Evolutionary conservation across 1,140 invertebrate genomes (phyloP), one percentile per base, ranked within the genome.

Genomic region (Lycorma delicatula): DNA sequence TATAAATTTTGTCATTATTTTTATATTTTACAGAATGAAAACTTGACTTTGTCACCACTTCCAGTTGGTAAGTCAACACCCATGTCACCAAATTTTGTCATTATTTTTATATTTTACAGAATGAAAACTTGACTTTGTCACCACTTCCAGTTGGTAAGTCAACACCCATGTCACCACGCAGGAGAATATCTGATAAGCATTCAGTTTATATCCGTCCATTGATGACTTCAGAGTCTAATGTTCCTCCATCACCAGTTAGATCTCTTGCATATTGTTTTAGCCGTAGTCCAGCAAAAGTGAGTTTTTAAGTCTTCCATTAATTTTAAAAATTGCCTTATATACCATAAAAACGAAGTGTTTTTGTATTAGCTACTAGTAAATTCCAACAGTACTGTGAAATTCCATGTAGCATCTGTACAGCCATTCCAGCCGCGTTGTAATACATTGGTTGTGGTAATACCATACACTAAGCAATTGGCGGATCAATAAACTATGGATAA

Each of bases 261-360:
- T 81, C 82, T 59, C 75, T 91, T 60, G 85, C 83, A 46, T 97
- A 94, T 73, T 84, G 83, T 61, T 93, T 97, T 70, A 89, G 85
- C 70, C 80, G 84, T 54, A 96, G 92, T 75, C 91, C 93, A 13
- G 87, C 89, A 12, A 56, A 93, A 81, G 89, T 92, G 76, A 69
- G 66, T 66, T 36, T 27, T 29, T 52, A 3, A 18, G 13, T 18
- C n/a, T 51, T 13, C n/a, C n/a, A 11, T 27, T 27, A 34, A 23
- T 54, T 58, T 38, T 60, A 51, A 59, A 63, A 56, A n/a, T 51
- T 57, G n/a, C n/a, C 44, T 28, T 34, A 25, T 47, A n/a, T 28
- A 25, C 31, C 23, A 31, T 53, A 56, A 22, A 52, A 6, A 18
- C 3, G 11, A 20, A 20, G 13, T 16, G 23, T 20, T 22, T 20